Percentiles rank a stretch among this genome's conserved stretches.
Conservation (phyloP, 2,797 vertebrate species). For the Anisognathus igniventris region DNA sequence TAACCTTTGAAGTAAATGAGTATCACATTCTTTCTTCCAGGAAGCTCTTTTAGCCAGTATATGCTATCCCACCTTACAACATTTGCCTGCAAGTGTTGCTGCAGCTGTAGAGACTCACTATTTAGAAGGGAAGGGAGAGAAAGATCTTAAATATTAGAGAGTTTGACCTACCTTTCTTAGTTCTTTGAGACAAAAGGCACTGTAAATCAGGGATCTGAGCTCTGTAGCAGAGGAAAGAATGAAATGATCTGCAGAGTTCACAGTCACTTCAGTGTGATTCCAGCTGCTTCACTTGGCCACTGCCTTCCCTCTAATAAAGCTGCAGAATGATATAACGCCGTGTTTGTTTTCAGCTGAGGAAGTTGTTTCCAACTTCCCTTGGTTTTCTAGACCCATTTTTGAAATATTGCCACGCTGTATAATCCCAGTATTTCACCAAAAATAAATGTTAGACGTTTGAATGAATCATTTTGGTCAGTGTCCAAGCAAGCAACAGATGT, state of each 20-base stretch:
- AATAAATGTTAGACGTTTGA: conserved; percentile 50
- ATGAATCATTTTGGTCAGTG: conserved; percentile 58
- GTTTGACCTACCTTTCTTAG: conserved; percentile 59
- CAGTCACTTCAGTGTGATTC: conserved; percentile 15
- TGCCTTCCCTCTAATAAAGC: conserved; percentile 64
- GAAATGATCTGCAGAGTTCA: conserved; percentile 39
- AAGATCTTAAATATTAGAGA: not conserved
- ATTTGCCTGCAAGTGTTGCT: not conserved
- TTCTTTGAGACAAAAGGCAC: not conserved
- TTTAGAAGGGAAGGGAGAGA: not conserved
- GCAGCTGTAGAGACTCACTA: not conserved
- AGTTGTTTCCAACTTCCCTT: conserved; percentile 59
- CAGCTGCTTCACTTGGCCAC: conserved; percentile 49
- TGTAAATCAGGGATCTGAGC: conserved; percentile 21
- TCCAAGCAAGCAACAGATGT: conserved; percentile 61
- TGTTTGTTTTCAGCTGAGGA: conserved; percentile 60
- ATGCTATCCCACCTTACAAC: not conserved
- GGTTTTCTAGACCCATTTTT: conserved; percentile 56
- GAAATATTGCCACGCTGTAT: conserved; percentile 50
- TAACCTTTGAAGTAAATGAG: not conserved
- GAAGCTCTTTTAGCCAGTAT: not conserved
- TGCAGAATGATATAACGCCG: conserved; percentile 33
- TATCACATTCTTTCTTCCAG: not conserved
- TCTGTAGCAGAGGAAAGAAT: conserved; percentile 27
- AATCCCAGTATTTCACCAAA: conserved; percentile 53